Evolutionary conservation across 2,113 vertebrate species (phyloP).

Genomic region (Aegotheles bennettii): DNA sequence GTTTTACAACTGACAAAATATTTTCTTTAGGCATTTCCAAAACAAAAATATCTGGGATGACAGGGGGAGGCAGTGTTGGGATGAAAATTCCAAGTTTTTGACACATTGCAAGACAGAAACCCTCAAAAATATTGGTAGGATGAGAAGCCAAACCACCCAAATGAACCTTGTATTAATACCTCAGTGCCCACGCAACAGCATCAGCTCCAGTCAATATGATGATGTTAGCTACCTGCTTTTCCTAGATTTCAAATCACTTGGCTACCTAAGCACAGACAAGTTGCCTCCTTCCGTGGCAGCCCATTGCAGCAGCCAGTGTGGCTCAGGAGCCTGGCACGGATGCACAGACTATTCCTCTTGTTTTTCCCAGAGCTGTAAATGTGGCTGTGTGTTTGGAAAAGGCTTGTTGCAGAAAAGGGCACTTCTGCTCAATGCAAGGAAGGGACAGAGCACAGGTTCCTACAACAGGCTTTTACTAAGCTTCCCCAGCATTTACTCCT

Average conservation of each 20-base stretch:
- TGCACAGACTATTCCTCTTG: not conserved
- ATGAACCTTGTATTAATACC: not conserved
- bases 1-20: not conserved
- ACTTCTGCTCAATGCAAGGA: not conserved
- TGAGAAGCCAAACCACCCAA: not conserved
- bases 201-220: fast-evolving
- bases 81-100: not conserved
- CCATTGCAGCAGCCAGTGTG: not conserved
- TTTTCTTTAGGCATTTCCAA: not conserved
- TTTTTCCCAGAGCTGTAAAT: not conserved
- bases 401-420: not conserved
- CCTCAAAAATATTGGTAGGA: not conserved
- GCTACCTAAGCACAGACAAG: not conserved
- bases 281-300: not conserved
- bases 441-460: not conserved
- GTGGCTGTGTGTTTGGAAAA: not conserved
- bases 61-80: not conserved
- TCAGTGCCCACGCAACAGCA: fast-evolving
- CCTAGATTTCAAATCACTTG: not conserved
- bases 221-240: not conserved
- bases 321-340: not conserved
- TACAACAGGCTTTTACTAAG: not conserved
- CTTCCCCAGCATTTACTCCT: not conserved
- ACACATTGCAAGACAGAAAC: not conserved
- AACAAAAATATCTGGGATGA: not conserved